Percentiles rank a stretch among this genome's conserved stretches.
Conservation (phyloP, 1,140 invertebrate species). For the Campoletis sonorensis region DNA sequence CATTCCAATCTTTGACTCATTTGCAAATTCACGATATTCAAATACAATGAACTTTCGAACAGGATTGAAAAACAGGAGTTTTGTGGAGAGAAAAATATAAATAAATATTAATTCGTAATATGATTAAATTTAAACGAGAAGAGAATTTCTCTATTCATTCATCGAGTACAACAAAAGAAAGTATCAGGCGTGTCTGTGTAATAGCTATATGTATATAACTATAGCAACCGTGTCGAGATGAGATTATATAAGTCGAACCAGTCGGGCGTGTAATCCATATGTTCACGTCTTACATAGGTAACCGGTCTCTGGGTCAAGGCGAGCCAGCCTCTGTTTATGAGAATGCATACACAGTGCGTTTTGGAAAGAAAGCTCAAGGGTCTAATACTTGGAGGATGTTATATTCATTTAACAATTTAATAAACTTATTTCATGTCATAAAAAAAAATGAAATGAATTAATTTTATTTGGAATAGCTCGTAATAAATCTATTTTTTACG, state of each 20-base stretch:
- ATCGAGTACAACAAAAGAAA: conserved; percentile 17
- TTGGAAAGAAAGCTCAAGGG: conserved; percentile 21
- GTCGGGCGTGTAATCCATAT: conserved; percentile 59
- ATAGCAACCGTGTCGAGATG: not conserved
- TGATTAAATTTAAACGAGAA: not conserved
- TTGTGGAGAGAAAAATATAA: not conserved
- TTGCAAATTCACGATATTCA: not conserved
- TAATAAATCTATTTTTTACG: too few species aligned
- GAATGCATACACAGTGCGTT: conserved; percentile 52
- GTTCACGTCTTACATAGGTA: conserved; percentile 53
- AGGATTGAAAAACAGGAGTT: not conserved
- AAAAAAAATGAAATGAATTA: too few species aligned
- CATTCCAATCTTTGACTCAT: conserved; percentile 14
- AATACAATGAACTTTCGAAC: not conserved
- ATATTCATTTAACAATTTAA: too few species aligned
- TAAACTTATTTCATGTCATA: too few species aligned
- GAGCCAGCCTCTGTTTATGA: conserved; percentile 57
- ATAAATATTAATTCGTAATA: not conserved
- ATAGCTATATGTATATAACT: not conserved
- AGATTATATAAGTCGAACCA: conserved; percentile 60
- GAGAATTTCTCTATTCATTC: not conserved
- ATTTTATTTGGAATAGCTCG: too few species aligned
- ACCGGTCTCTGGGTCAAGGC: conserved; percentile 67
- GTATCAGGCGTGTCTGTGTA: conserved; percentile 14
- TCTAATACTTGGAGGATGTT: not conserved